Evolutionary conservation across 2,888 invertebrate species (phyloP).

Genomic region (Orthosia cruda): DNA sequence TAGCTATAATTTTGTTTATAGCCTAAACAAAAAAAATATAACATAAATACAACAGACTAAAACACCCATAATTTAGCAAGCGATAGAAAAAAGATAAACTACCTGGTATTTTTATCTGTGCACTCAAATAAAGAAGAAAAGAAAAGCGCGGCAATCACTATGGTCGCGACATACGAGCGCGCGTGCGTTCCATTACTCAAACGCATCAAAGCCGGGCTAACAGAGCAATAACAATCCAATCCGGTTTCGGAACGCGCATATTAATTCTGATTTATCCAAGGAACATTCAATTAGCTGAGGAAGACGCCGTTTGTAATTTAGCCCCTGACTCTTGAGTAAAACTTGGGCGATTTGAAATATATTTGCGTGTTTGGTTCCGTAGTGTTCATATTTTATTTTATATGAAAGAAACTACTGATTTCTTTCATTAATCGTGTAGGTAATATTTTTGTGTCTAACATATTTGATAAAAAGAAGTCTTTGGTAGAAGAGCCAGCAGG

Average conservation of each 20-base stretch:
- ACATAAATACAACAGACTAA: not conserved
- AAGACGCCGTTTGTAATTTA: constrained; percentile 79
- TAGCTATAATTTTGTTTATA: not conserved
- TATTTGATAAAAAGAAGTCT: too few species aligned
- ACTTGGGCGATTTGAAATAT: constrained; percentile 35
- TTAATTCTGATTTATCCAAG: constrained; percentile 82
- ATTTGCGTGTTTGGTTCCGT: constrained; percentile 60
- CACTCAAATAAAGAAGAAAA: constrained; percentile 24
- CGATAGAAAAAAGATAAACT: not conserved
- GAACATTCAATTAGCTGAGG: constrained; percentile 86
- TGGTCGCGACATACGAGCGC: constrained; percentile 69
- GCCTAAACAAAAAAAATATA: not conserved
- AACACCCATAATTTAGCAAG: constrained; percentile 25
- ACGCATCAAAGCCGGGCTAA: constrained; percentile 77
- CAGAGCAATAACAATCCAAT: constrained; percentile 81
- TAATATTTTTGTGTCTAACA: too few species aligned
- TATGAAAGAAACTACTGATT: not conserved
- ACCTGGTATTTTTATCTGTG: constrained; percentile 53
- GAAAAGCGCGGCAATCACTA: constrained; percentile 57
- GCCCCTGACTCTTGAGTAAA: constrained; percentile 67
- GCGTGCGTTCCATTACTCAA: constrained; percentile 73
- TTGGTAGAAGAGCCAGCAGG: too few species aligned
- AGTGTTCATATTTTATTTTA: not conserved
- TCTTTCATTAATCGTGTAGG: too few species aligned
- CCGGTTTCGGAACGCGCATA: constrained; percentile 77